Evolutionary conservation across 2,113 vertebrate species (phyloP).

Genomic region (Eulemur macaco): DNA sequence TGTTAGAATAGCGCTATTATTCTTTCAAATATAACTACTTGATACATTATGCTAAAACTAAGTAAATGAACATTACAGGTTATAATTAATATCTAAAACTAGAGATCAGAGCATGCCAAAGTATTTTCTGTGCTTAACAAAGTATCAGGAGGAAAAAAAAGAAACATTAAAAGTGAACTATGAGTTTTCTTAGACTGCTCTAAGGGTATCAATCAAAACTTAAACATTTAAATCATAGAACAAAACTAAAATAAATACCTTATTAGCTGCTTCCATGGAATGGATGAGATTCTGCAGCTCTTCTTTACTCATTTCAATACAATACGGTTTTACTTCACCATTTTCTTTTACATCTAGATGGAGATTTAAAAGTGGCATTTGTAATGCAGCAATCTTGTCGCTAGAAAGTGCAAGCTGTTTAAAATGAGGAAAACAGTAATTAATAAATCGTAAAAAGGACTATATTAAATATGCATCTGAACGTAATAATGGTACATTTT

Average conservation of each 20-base stretch:
- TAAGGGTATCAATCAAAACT: not conserved
- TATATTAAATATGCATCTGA: not conserved
- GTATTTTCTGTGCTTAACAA: slow-evolving; percentile 18
- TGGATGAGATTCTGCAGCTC: slow-evolving; percentile 92
- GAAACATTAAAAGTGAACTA: not conserved
- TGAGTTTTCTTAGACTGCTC: not conserved
- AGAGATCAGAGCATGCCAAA: not conserved
- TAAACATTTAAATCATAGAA: not conserved
- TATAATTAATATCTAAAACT: not conserved
- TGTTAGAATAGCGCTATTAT: not conserved
- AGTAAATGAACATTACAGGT: not conserved
- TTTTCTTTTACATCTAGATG: slow-evolving; percentile 92
- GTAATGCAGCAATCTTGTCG: slow-evolving; percentile 95
- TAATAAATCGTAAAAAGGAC: not conserved
- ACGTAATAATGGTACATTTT: not conserved
- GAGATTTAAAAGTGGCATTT: slow-evolving; percentile 94
- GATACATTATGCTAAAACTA: slow-evolving; percentile 13
- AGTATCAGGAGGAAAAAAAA: not conserved
- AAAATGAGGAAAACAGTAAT: slow-evolving; percentile 47
- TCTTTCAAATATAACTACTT: slow-evolving; percentile 6
- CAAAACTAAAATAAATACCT: slow-evolving; percentile 84
- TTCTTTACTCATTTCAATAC: slow-evolving; percentile 95
- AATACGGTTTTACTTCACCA: slow-evolving; percentile 84
- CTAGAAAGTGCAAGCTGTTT: slow-evolving; percentile 94
- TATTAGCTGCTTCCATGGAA: slow-evolving; percentile 94